Conservation (phyloP, 2,888 invertebrate species). For the Meandrusa payeni region DNA sequence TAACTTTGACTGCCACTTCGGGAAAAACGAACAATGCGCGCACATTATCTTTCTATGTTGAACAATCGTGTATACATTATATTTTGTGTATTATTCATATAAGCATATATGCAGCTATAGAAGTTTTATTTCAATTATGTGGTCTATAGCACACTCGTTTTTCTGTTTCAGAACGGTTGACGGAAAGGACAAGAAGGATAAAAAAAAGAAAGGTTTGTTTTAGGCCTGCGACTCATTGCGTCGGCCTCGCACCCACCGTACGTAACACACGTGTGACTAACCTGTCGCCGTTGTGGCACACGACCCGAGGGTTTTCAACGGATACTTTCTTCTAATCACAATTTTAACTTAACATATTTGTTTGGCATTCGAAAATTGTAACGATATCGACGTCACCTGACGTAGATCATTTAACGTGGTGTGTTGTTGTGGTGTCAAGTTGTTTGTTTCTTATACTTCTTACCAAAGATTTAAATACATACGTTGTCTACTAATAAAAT, state of each 20-base stretch:
- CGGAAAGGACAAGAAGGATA: slow-evolving; percentile 93
- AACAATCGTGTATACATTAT: no score
- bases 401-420: neutral
- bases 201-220: slow-evolving; percentile 95
- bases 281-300: slow-evolving; percentile 31
- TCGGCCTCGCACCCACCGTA: slow-evolving; percentile 67
- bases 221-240: slow-evolving; percentile 68
- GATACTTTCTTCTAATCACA: slow-evolving; percentile 14
- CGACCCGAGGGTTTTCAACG: slow-evolving; percentile 1
- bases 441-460: slow-evolving; percentile 20
- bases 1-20: no score
- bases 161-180: slow-evolving; percentile 86
- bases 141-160: no score
- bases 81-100: no score
- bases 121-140: no score
- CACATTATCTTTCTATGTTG: no score
- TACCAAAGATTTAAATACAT: no score
- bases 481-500: no score
- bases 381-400: neutral
- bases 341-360: slow-evolving; percentile 5
- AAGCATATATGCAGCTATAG: no score
- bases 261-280: slow-evolving; percentile 66
- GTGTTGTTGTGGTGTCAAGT: slow-evolving; percentile 4
- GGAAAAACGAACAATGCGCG: no score
- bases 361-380: slow-evolving; percentile 20